Evolutionary conservation across 2,113 vertebrate genomes (phyloP), one percentile per base, ranked within the genome.

Genomic region (Brachirus orientalis): DNA sequence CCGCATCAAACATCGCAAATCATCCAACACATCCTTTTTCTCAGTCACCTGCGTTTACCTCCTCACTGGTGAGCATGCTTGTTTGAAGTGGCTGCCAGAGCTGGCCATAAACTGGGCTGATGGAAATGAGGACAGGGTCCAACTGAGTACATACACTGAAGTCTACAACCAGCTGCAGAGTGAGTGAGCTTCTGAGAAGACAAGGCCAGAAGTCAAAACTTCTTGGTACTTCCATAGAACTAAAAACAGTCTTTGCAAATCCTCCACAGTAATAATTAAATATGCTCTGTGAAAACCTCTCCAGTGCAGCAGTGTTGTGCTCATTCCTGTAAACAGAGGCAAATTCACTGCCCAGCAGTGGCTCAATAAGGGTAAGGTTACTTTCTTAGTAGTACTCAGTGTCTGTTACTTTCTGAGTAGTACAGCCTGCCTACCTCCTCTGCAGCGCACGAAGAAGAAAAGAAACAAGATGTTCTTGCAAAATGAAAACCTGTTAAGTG

Each of bases 401-500:
- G 68, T 63, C 52, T 75, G 28, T 53, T 55, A n/a, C 63, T 80
- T 88, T 85, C 85, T 64, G 63, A 80, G 82, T 53, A 86, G 54
- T 18, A 69, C 55, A 50, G 16, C 20, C 13, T 33, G 44, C 72
- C 43, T 69, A 35, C 11, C 37, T 77, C 45, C 41, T 16, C 36
- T 68, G 19, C 19, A 50, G 35, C 20, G 18, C 17, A 2, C 33
- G 38, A 43, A 28, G 8, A 52, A 66, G 0, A 67, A 62, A 64
- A 37, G 7, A 69, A 58, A 73, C 72, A 67, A 22, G 2, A 40
- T 64, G 59, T 63, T 68, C 22, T 10, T 13, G 14, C 75, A 43
- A 45, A 75, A 62, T 66, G 40, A 75, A 71, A 59, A 54, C 18
- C 28, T 40, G 10, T 0, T 0, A 41, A 50, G 17, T 12, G 11